Evolutionary conservation across 2,113 vertebrate species (phyloP).

Genomic region (Actenoides hombroni): DNA sequence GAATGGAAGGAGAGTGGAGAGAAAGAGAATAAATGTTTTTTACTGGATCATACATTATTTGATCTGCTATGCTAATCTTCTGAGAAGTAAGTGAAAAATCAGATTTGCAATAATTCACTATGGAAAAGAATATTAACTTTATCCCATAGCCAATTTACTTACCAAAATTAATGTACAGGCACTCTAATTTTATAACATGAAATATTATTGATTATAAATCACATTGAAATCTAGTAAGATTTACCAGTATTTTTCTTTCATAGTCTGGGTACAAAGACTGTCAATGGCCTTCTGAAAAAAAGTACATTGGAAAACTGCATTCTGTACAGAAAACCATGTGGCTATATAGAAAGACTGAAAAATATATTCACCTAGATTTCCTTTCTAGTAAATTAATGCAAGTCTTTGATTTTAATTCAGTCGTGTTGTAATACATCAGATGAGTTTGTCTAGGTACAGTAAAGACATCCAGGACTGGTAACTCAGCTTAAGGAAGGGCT

Average conservation of each 20-base stretch:
- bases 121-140: neutral
- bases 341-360: neutral
- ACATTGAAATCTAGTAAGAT: neutral
- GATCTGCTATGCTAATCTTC: neutral
- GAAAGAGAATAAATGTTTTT: neutral
- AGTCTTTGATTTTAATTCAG: neutral
- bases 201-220: neutral
- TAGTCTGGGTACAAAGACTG: neutral
- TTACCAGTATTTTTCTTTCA: neutral
- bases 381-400: neutral
- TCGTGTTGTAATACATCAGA: neutral
- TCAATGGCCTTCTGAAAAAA: neutral
- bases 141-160: neutral
- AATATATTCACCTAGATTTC: neutral
- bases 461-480: neutral
- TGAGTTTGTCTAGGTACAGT: neutral
- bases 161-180: neutral
- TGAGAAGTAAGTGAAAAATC: neutral
- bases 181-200: neutral
- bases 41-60: neutral
- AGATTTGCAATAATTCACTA: neutral
- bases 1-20: neutral
- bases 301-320: neutral
- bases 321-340: neutral
- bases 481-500: neutral